Evolutionary conservation across 2,113 vertebrate genomes (phyloP).

Genomic region (Arizona elegans): DNA sequence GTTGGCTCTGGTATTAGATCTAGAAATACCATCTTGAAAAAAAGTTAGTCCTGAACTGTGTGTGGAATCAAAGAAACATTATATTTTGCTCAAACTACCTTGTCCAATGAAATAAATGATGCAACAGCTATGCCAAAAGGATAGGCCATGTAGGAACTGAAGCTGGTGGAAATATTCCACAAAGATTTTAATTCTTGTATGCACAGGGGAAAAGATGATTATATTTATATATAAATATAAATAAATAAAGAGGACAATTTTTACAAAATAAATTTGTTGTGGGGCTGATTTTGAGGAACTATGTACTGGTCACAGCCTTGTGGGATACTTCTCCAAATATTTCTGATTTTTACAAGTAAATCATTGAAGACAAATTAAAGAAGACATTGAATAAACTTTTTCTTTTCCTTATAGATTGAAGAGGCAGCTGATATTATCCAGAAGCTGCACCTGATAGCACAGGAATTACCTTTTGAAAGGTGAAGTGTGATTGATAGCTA

Average conservation of each 20-base stretch:
- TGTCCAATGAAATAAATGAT: not conserved
- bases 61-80: not conserved
- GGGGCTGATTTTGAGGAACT: not conserved
- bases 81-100: not conserved
- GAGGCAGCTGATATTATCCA: constrained; percentile 99
- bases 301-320: not conserved
- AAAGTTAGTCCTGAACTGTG: not conserved
- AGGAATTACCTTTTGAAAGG: constrained; percentile 99
- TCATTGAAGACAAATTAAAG: not conserved
- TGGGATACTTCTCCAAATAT: not conserved
- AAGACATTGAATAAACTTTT: not conserved
- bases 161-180: not conserved
- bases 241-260: not conserved
- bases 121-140: not conserved
- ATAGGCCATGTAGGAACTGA: no score
- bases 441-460: constrained; percentile 97
- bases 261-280: not conserved
- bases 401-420: constrained; percentile 84
- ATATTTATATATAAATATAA: not conserved
- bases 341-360: constrained; percentile 17
- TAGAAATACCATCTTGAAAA: not conserved
- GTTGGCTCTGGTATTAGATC: not conserved
- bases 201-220: not conserved
- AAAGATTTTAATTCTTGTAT: not conserved
- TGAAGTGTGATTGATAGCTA: constrained; percentile 53